Evolutionary conservation across 2,797 vertebrate species (phyloP).

Genomic region (Parauchenoglanis ngamensis): DNA sequence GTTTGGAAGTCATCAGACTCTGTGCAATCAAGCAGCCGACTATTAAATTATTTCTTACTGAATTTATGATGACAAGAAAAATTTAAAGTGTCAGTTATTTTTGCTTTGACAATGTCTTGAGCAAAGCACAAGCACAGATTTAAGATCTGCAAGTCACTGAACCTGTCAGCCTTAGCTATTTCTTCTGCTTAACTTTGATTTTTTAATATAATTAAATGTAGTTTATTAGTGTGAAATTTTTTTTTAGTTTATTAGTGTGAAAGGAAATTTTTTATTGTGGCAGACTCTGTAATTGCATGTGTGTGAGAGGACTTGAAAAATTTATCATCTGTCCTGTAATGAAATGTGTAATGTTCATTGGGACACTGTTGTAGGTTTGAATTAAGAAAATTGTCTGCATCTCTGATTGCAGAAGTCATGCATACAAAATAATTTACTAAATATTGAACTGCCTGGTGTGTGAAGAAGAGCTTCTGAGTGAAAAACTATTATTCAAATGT

Average conservation of each 20-base stretch:
- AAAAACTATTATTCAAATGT: slow-evolving; percentile 46
- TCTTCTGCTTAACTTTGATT: slow-evolving; percentile 22
- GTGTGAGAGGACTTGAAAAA: neutral
- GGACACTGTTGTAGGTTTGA: slow-evolving; percentile 16
- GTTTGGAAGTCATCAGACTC: slow-evolving; percentile 67
- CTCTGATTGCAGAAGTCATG: neutral
- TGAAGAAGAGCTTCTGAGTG: neutral
- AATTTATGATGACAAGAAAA: slow-evolving; percentile 66
- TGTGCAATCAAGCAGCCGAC: slow-evolving; percentile 53
- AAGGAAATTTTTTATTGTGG: neutral
- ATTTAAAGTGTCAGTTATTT: slow-evolving; percentile 70
- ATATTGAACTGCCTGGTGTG: neutral
- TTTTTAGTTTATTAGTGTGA: slow-evolving; percentile 23
- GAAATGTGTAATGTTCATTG: slow-evolving; percentile 16
- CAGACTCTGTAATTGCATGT: neutral
- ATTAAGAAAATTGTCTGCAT: neutral
- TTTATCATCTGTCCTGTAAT: slow-evolving; percentile 16
- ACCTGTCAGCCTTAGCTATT: slow-evolving; percentile 57
- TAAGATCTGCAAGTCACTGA: slow-evolving; percentile 57
- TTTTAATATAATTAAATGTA: slow-evolving; percentile 31
- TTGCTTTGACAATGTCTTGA: slow-evolving; percentile 48
- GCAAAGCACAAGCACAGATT: slow-evolving; percentile 58
- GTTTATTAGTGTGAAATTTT: slow-evolving; percentile 19
- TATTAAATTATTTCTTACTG: slow-evolving; percentile 69
- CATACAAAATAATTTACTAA: slow-evolving; percentile 12